A percentile compares a stretch with the other conserved stretches of the same genome.
Evolutionary conservation across 2,797 vertebrate species (phyloP).

Genomic region (Scolopax bukidnonensis): DNA sequence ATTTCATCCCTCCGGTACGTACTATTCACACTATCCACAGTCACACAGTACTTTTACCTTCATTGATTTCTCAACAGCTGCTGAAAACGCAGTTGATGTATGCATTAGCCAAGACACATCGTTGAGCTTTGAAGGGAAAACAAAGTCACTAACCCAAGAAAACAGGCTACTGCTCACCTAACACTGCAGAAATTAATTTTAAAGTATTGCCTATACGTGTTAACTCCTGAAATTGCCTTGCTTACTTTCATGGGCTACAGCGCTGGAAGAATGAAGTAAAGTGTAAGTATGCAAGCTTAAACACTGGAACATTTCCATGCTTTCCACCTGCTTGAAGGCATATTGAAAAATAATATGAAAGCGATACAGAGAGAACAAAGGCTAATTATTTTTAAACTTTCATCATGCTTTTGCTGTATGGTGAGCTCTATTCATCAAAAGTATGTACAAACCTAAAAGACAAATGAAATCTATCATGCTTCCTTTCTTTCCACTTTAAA

Average conservation of each 20-base stretch:
- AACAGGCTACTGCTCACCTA: neutral
- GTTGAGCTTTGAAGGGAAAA: neutral
- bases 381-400: neutral
- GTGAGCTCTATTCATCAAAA: neutral
- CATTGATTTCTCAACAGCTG: neutral
- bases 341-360: neutral
- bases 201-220: neutral
- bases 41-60: neutral
- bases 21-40: no score
- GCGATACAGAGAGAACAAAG: neutral
- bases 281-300: neutral
- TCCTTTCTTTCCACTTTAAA: neutral
- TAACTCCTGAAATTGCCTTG: neutral
- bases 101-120: neutral
- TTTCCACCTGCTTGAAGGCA: neutral
- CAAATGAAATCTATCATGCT: neutral
- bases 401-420: neutral
- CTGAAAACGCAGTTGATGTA: neutral
- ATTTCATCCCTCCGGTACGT: rapidly evolving
- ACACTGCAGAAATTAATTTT: neutral
- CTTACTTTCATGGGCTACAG: neutral
- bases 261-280: neutral
- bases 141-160: neutral
- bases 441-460: neutral
- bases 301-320: neutral